Base-by-base conservation (phyloP, 2,797 vertebrate species). In the Cottoperca gobio region DNA sequence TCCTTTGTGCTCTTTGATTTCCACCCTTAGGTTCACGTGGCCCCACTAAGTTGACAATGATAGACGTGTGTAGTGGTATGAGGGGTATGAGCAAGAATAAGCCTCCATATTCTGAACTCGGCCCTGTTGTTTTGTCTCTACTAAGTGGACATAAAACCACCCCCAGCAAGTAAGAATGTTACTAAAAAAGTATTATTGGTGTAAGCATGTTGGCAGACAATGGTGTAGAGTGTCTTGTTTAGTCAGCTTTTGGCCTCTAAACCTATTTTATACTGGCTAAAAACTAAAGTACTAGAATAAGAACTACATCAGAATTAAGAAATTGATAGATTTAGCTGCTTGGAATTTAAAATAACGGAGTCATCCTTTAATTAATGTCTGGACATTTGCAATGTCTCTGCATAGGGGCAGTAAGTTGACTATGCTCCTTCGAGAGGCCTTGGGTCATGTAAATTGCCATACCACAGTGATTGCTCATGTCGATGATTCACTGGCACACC, bases 381-480 rank as follows among this genome's bases (percentile, higher is more conserved):
- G 61, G 4, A 39, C 7, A 24, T 84, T n/a, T 77, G 26, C 28
- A 12, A 33, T 64, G 11, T 84, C 62, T 86, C 78, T 92, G 76
- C 87, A 83, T 93, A 99, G 98, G 92, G 94, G 95, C 37, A 97
- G 96, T 94, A 99, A 99, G 92, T 91, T 99, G 88, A 95, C 96
- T 63, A 96, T 99, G 97, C 94, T 99, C 74, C 96, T 99, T 55
- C 95, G 96, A n/a, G 97, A 99, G 69, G 96, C 97, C 35, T 83
- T 99, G 90, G 96, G 97, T 84, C 97, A 97, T n/a, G 88, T 96
- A 80, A 99, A 96, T 83, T 98, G 98, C 91, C 96, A 96, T 71
- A 97, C 96, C 43, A 95, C 97, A 28, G 97, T 99, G 92, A 95
- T 99, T 3, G 96, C 96, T 71, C 96, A 99, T 89, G 96, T 99